phyloP scores from a whole-genome alignment of 1,140 invertebrate species.

The Saccostrea glomerata region DNA sequence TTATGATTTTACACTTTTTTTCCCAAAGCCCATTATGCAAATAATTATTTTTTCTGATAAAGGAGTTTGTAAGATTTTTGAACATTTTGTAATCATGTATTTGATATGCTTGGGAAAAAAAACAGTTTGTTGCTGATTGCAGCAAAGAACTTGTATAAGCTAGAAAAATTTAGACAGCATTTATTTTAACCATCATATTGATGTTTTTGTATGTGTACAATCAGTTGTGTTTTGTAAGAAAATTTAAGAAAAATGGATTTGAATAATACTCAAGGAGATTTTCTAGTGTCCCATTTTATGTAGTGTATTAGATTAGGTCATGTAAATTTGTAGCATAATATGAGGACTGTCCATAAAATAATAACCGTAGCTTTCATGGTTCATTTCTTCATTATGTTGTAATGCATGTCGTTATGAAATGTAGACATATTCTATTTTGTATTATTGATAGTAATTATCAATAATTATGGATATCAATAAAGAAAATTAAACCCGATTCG shows the following conservation, averaged over 20 bases:
- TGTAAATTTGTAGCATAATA: constrained; percentile 30
- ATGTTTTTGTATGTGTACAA: background rate
- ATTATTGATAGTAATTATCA: constrained; percentile 14
- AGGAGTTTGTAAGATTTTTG: too few species aligned
- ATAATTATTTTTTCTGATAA: too few species aligned
- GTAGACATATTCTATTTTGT: constrained; percentile 25
- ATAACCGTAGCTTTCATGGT: background rate
- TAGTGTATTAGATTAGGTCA: background rate
- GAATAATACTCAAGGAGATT: constrained; percentile 34
- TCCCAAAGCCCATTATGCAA: too few species aligned
- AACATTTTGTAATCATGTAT: too few species aligned
- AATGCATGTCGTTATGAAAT: constrained; percentile 25
- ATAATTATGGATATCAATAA: constrained; percentile 35
- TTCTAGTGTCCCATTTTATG: constrained; percentile 7
- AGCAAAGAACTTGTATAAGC: background rate
- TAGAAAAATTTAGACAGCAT: background rate
- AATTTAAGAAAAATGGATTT: background rate
- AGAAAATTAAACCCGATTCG: background rate
- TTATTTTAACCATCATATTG: background rate
- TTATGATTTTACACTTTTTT: too few species aligned
- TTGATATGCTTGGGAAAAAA: too few species aligned
- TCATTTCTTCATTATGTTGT: background rate
- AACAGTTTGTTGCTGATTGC: too few species aligned
- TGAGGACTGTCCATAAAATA: background rate
- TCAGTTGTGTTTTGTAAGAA: background rate